These are phyloP conservation scores for Amphiprion ocellaris DNA, from an alignment of 2,113 vertebrate genomes.

Conservation along the genomic window DNA sequence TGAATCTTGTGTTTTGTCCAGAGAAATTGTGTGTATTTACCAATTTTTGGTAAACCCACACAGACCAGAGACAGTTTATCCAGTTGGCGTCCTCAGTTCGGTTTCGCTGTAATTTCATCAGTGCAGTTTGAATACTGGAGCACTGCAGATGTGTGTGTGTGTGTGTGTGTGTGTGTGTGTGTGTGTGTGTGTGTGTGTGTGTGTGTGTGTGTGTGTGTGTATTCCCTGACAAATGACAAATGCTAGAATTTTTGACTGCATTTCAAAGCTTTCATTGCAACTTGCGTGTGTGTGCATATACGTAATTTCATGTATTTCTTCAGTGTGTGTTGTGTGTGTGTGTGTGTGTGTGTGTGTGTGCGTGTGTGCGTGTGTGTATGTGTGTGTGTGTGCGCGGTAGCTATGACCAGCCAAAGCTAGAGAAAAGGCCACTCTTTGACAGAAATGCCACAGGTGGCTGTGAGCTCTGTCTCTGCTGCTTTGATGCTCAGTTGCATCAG, in stretches of 20 bases:
- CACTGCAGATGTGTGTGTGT: not conserved
- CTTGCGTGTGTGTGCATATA: conserved; percentile 34
- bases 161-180: conserved; percentile 10
- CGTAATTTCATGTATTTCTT: conserved; percentile 3
- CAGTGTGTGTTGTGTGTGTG: no score
- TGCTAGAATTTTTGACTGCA: conserved; percentile 18
- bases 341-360: conserved; percentile 35
- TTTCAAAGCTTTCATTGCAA: conserved; percentile 26
- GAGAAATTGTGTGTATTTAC: conserved; percentile 1
- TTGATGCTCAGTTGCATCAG: conserved; percentile 69
- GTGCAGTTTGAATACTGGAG: not conserved
- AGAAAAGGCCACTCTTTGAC: conserved; percentile 70
- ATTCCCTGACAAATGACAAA: conserved; percentile 13
- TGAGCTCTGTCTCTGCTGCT: conserved; percentile 68
- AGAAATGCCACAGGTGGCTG: conserved; percentile 69
- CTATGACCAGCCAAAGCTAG: conserved; percentile 44
- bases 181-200: not conserved
- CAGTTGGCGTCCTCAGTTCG: not conserved
- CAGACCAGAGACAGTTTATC: not conserved
- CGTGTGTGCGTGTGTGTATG: conserved; percentile 21
- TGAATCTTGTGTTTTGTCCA: not conserved
- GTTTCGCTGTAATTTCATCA: not conserved
- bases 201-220: not conserved
- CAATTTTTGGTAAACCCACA: not conserved
- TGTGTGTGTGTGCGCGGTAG: conserved; percentile 8